A percentile compares a stretch with the other conserved stretches of the same genome.
Evolutionary conservation across 2,888 invertebrate genomes (phyloP).

Genomic region (Drosophila kokeensis): DNA sequence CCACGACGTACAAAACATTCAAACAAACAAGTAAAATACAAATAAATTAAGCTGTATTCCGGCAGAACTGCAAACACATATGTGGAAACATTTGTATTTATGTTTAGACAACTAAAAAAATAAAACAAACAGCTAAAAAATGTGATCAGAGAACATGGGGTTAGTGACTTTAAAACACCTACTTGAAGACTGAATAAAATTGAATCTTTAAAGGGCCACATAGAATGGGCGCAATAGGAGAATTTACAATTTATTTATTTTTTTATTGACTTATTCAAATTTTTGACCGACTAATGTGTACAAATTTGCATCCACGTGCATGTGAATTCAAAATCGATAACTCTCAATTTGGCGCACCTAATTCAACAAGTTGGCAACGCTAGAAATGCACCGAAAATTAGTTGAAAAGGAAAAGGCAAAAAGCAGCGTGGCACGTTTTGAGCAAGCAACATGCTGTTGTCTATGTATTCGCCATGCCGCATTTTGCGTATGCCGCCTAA

Average conservation of each 20-base stretch:
- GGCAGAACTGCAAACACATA: neutral
- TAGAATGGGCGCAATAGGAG: neutral
- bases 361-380: constrained; percentile 60
- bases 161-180: neutral
- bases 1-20: neutral
- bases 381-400: constrained; percentile 47
- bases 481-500: constrained; percentile 15
- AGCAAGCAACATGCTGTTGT: constrained; percentile 66
- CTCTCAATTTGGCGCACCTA: constrained; percentile 31
- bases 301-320: constrained; percentile 37
- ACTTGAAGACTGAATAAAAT: neutral
- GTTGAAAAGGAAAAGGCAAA: constrained; percentile 43
- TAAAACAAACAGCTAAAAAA: neutral
- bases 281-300: neutral
- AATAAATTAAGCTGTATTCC: constrained; percentile 14
- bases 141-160: neutral
- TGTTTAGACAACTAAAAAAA: neutral
- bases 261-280: neutral
- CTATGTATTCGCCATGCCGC: constrained; percentile 31
- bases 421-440: constrained; percentile 73
- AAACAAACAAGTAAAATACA: constrained; percentile 28
- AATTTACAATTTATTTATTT: neutral
- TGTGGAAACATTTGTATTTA: neutral
- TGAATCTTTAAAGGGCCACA: neutral
- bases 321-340: constrained; percentile 25